phyloP scores from a whole-genome alignment of 1,140 invertebrate genomes.

The Anastrepha obliqua region DNA sequence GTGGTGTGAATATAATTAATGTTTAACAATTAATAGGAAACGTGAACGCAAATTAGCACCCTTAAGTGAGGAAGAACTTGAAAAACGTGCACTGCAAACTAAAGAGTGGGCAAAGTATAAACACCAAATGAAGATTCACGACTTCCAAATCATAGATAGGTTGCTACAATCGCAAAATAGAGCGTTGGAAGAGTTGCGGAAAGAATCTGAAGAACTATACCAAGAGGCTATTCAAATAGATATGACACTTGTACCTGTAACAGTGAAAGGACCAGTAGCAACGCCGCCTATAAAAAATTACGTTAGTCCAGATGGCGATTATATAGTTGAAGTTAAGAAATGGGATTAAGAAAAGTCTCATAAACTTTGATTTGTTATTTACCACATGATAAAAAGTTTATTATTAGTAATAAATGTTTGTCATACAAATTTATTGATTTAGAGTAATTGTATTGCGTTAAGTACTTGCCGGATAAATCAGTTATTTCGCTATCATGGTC shows the following conservation, averaged over 20 bases:
- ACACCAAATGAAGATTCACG: slow-evolving; percentile 77
- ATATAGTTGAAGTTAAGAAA: slow-evolving; percentile 86
- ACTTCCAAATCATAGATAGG: slow-evolving; percentile 82
- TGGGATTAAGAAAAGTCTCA: slow-evolving; percentile 77
- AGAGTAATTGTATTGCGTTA: not conserved
- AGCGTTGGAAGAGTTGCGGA: slow-evolving; percentile 85
- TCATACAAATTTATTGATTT: not conserved
- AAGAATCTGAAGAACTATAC: slow-evolving; percentile 88
- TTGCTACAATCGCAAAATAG: slow-evolving; percentile 82
- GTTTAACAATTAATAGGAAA: slow-evolving; percentile 73
- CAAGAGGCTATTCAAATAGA: slow-evolving; percentile 88
- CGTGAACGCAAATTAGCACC: slow-evolving; percentile 75
- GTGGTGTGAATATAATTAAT: not conserved
- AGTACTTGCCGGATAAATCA: not conserved
- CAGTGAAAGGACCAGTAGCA: slow-evolving; percentile 80
- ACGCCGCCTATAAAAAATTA: slow-evolving; percentile 89
- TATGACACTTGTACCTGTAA: slow-evolving; percentile 80
- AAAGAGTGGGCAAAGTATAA: slow-evolving; percentile 87
- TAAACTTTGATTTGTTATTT: too few species aligned
- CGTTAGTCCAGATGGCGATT: slow-evolving; percentile 88
- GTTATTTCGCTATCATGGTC: too few species aligned
- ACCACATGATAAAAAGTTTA: not conserved
- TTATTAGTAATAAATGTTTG: not conserved
- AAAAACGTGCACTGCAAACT: slow-evolving; percentile 77
- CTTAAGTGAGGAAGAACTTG: slow-evolving; percentile 76